A percentile compares a stretch with the other conserved stretches of the same genome.
phyloP scores from a whole-genome alignment of 64 coral and sea anemone genomes.

The Anthopleura sola region DNA sequence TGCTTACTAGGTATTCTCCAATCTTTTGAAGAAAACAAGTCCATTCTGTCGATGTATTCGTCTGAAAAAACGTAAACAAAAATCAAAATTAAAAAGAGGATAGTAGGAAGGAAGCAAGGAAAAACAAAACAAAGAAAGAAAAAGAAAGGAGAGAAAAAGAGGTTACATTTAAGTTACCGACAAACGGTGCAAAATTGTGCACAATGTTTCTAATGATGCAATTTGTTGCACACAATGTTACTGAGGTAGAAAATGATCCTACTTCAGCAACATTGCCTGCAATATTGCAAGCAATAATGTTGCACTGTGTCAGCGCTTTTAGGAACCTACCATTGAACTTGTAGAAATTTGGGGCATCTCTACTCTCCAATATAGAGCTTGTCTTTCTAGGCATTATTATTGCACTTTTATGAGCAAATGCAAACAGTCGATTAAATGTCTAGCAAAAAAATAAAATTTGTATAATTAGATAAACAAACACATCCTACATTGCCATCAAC shows the following conservation, averaged over 20 bases:
- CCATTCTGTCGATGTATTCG: conserved; percentile 58
- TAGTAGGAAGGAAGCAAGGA: background rate
- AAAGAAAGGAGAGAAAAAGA: background rate
- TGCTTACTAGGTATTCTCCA: conserved; percentile 66
- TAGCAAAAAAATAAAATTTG: conserved; percentile 24
- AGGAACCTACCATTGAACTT: conserved; percentile 65
- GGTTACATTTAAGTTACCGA: no score
- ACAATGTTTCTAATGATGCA: no score
- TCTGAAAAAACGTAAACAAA: conserved; percentile 21
- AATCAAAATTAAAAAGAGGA: background rate
- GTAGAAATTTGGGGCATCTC: conserved; percentile 85
- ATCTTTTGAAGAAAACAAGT: conserved; percentile 19
- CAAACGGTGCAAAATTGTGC: no score
- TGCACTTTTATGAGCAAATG: conserved; percentile 55
- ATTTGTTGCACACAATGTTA: no score
- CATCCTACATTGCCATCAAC: no score
- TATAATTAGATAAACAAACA: no score
- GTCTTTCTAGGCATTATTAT: conserved; percentile 44
- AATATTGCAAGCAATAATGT: no score
- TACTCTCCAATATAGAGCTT: conserved; percentile 66
- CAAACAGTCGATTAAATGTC: conserved; percentile 70
- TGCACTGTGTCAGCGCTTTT: no score
- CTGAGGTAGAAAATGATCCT: no score
- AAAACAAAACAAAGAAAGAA: background rate
- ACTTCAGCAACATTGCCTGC: no score